phyloP scores from a whole-genome alignment of 2,797 vertebrate species.

The Fundulus diaphanus region DNA sequence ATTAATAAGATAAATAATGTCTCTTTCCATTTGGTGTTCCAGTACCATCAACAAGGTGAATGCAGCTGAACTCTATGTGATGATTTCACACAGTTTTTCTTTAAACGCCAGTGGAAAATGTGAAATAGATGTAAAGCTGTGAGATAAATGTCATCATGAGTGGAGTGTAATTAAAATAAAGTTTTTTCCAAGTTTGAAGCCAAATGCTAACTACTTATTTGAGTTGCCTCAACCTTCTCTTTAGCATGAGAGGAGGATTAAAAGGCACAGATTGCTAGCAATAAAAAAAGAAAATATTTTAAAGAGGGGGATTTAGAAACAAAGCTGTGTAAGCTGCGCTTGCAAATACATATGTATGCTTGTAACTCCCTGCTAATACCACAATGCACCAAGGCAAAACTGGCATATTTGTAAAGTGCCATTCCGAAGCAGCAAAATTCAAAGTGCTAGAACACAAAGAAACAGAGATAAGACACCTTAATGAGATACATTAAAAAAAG shows the following conservation, averaged over 20 bases:
- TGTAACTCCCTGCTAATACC: neutral
- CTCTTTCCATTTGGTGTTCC: slow-evolving; percentile 14
- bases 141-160: neutral
- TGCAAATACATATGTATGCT: neutral
- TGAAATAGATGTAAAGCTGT: neutral
- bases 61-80: neutral
- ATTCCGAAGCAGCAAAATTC: neutral
- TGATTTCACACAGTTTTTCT: neutral
- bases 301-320: neutral
- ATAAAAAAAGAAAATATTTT: too few relatives aligned
- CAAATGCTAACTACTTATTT: too few relatives aligned
- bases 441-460: neutral
- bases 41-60: neutral
- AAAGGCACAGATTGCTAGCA: too few relatives aligned
- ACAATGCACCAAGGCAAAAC: neutral
- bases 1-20: slow-evolving; percentile 28
- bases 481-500: neutral
- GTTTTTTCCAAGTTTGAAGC: neutral
- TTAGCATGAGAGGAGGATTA: too few relatives aligned
- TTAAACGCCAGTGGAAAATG: neutral
- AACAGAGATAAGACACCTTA: neutral
- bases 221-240: too few relatives aligned
- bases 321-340: neutral
- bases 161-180: neutral
- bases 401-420: neutral